Conservation (phyloP, 2,113 vertebrate genomes). For the Rhabdornis inornatus region DNA sequence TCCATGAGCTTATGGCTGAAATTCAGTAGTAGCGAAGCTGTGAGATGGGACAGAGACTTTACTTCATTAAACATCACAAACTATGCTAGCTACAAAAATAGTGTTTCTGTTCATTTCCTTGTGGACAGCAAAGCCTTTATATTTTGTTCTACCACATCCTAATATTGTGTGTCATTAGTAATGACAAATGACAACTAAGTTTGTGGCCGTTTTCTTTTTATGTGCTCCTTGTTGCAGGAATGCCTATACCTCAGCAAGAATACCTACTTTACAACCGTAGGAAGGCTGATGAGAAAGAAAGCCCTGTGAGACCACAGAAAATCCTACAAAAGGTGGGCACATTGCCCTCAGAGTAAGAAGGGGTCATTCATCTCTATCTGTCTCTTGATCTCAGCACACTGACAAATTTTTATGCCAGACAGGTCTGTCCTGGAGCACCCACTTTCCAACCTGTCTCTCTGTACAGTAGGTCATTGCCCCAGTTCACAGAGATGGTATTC, state of each 20-base stretch:
- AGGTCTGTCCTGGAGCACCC: not conserved
- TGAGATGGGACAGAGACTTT: not conserved
- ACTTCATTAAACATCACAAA: not conserved
- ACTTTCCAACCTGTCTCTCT: not conserved
- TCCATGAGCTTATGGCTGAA: not conserved
- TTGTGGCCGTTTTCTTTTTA: slow-evolving; percentile 33
- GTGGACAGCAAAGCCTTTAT: not conserved
- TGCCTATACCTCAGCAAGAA: not conserved
- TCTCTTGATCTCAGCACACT: not conserved
- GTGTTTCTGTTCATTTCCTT: slow-evolving; percentile 10
- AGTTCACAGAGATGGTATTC: not conserved
- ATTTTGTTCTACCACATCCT: slow-evolving; percentile 1
- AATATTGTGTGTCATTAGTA: slow-evolving; percentile 1
- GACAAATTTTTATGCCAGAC: not conserved
- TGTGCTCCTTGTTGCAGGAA: not conserved
- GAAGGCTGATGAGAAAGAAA: not conserved
- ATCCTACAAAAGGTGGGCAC: not conserved
- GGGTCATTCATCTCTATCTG: not conserved
- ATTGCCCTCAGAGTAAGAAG: not conserved
- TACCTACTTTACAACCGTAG: not conserved
- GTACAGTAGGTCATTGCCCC: not conserved
- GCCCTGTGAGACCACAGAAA: not conserved
- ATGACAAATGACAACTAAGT: not conserved
- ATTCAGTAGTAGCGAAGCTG: not conserved
- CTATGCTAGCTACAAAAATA: not conserved